Conservation (phyloP, 2,888 invertebrate species). For the Andricus quercusramuli region DNA sequence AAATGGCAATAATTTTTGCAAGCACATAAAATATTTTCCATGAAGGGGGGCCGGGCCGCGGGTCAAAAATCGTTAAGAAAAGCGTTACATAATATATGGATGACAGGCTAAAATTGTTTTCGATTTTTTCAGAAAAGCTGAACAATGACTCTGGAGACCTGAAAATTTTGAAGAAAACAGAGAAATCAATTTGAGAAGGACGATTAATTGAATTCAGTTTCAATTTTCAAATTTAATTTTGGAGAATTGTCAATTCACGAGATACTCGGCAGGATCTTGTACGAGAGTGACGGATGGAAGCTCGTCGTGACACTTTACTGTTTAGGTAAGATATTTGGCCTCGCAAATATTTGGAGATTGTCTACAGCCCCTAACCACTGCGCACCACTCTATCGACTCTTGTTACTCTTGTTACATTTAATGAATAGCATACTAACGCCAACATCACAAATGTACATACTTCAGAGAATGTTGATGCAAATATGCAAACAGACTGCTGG, state of each 20-base stretch:
- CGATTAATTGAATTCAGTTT: not conserved
- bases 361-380: constrained; percentile 71
- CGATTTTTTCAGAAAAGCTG: not conserved
- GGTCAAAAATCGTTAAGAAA: too few species aligned
- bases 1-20: too few species aligned
- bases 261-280: constrained; percentile 53
- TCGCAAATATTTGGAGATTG: constrained; percentile 78
- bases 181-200: not conserved
- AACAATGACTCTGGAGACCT: not conserved
- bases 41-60: too few species aligned
- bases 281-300: constrained; percentile 56
- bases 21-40: accelerated
- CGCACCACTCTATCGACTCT: constrained; percentile 72
- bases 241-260: constrained; percentile 24
- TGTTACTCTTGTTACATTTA: constrained; percentile 73
- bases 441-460: constrained; percentile 52
- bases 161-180: not conserved
- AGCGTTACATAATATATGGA: too few species aligned
- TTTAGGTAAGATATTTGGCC: constrained; percentile 78
- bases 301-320: constrained; percentile 72
- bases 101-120: not conserved
- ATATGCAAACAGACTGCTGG: constrained; percentile 18
- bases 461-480: constrained; percentile 36
- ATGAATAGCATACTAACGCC: constrained; percentile 67
- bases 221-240: constrained; percentile 3